phyloP scores from a whole-genome alignment of 2,113 vertebrate genomes.

The Scortum barcoo region DNA sequence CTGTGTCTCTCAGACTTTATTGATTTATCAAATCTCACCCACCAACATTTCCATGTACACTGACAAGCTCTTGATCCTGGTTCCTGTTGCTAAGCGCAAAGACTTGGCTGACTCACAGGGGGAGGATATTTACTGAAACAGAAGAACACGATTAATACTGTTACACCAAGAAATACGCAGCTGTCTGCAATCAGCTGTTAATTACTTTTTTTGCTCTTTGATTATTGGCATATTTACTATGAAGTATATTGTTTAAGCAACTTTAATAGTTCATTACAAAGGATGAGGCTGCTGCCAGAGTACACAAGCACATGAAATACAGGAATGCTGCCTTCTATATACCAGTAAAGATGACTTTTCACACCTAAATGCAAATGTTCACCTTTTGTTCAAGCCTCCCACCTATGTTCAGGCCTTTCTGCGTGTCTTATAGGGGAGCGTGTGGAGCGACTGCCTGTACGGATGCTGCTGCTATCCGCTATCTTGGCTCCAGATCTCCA shows the following conservation, averaged over 20 bases:
- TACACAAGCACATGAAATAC: background rate
- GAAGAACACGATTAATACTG: background rate
- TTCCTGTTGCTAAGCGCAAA: constrained; percentile 53
- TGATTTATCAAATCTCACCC: constrained; percentile 46
- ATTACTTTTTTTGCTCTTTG: background rate
- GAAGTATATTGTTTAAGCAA: too few species aligned
- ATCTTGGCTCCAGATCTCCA: constrained; percentile 84
- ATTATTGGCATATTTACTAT: background rate
- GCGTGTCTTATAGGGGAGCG: constrained; percentile 72
- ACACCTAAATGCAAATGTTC: constrained; percentile 58
- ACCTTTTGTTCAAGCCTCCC: constrained; percentile 64
- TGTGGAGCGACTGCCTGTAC: constrained; percentile 82
- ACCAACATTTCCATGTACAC: constrained; percentile 34
- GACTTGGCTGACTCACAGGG: constrained; percentile 25
- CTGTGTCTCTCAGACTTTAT: constrained; percentile 44
- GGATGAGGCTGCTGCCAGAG: background rate
- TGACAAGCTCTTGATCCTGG: constrained; percentile 1
- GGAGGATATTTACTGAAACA: constrained; percentile 2
- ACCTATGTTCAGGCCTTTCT: constrained; percentile 43
- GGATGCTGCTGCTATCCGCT: constrained; percentile 83
- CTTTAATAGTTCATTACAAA: background rate
- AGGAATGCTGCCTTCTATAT: background rate
- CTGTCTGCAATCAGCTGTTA: background rate
- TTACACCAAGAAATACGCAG: background rate
- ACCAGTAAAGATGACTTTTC: constrained; percentile 8